phyloP scores from a whole-genome alignment of 2,113 vertebrate genomes.

The Pica pica region DNA sequence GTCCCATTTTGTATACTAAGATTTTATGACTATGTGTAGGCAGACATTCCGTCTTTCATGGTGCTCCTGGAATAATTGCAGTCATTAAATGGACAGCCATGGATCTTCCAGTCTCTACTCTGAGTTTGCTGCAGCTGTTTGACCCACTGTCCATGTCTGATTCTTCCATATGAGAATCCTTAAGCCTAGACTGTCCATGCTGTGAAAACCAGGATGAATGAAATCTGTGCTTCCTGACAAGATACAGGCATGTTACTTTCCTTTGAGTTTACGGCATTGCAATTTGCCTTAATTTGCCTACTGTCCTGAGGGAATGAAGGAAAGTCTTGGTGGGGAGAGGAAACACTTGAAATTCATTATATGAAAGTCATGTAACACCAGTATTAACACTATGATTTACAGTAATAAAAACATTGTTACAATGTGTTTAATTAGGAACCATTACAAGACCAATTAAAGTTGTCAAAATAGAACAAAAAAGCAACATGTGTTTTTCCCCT shows the following conservation, averaged over 20 bases:
- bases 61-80: neutral
- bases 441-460: constrained; percentile 22
- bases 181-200: neutral
- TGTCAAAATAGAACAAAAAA: constrained; percentile 16
- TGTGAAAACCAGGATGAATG: neutral
- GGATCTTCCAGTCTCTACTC: neutral
- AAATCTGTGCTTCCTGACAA: neutral
- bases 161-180: neutral
- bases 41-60: neutral
- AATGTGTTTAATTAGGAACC: neutral
- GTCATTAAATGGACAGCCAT: neutral
- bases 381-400: constrained; percentile 6
- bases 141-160: neutral
- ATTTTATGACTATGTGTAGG: neutral
- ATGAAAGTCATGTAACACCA: neutral
- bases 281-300: neutral
- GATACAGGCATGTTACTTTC: neutral
- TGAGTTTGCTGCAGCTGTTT: neutral
- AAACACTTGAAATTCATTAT: neutral
- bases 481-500: neutral
- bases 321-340: neutral
- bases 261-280: neutral
- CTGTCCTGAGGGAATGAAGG: neutral
- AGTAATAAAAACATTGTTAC: neutral
- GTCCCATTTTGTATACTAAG: neutral